Percentiles rank a stretch among this genome's conserved stretches.
phyloP scores from a whole-genome alignment of 2,797 vertebrate genomes.

The Neosilurus mollespiculum region DNA sequence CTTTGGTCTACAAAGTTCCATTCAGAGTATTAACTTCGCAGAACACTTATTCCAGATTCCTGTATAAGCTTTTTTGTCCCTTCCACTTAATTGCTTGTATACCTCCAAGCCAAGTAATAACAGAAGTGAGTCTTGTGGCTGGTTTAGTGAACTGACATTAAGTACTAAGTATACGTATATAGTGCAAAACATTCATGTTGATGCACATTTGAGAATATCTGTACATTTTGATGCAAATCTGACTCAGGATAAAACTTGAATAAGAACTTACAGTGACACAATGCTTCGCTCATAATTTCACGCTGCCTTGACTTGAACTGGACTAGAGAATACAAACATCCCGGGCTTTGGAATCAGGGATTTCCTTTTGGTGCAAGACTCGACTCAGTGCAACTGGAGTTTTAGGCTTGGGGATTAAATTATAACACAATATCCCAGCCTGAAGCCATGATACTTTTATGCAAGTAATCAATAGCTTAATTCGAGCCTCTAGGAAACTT shows the following conservation, averaged over 20 bases:
- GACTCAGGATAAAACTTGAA: not conserved
- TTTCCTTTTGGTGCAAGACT: conserved; percentile 1
- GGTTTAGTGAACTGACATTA: not conserved
- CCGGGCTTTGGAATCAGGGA: not conserved
- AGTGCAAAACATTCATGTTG: not conserved
- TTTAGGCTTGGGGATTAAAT: not conserved
- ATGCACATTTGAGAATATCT: not conserved
- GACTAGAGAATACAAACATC: not conserved
- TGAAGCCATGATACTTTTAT: not conserved
- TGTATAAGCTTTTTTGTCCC: not conserved
- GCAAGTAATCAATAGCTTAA: not conserved
- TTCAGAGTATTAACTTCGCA: conserved; percentile 3
- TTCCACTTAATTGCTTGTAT: not conserved
- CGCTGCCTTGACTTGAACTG: not conserved
- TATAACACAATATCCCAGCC: not conserved
- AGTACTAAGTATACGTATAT: not conserved
- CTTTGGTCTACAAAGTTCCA: not conserved
- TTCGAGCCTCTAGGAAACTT: not conserved
- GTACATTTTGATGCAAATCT: not conserved
- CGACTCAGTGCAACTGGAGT: not conserved
- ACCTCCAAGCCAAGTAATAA: not conserved
- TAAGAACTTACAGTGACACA: not conserved
- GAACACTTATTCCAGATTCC: not conserved
- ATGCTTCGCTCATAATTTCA: not conserved
- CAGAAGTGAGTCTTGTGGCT: not conserved